A percentile compares a stretch with the other conserved stretches of the same genome.
Evolutionary conservation across 2,797 vertebrate genomes (phyloP).

Genomic region (Eulemur mongoz): DNA sequence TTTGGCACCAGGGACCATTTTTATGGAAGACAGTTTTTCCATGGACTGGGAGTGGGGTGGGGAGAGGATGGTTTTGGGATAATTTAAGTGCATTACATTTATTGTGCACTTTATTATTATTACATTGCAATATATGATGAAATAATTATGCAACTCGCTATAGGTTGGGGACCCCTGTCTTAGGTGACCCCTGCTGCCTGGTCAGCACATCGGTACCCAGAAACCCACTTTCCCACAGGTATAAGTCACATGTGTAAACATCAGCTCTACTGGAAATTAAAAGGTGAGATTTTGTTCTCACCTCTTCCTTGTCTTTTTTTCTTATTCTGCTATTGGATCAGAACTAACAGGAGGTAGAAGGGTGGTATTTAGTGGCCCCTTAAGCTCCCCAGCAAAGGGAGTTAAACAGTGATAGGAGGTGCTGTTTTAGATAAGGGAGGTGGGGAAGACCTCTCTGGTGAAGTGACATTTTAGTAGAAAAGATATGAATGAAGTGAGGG

Average conservation of each 20-base stretch:
- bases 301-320: neutral
- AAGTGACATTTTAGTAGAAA: conserved; percentile 8
- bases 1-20: too few species aligned
- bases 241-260: neutral
- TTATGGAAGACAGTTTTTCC: too few species aligned
- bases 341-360: neutral
- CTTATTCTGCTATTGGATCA: neutral
- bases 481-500: neutral
- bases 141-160: too few species aligned
- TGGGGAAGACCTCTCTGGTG: neutral
- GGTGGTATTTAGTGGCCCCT: neutral
- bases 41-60: too few species aligned
- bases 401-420: neutral
- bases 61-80: too few species aligned
- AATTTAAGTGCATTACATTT: too few species aligned
- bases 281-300: neutral
- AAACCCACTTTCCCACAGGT: neutral
- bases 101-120: too few species aligned
- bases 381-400: neutral
- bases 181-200: neutral
- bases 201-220: neutral
- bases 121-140: too few species aligned
- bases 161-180: too few species aligned
- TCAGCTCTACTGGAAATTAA: neutral
- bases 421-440: neutral